Base-by-base conservation (phyloP, 2,888 invertebrate genomes). In the Zygothrica quintamaculata region DNA sequence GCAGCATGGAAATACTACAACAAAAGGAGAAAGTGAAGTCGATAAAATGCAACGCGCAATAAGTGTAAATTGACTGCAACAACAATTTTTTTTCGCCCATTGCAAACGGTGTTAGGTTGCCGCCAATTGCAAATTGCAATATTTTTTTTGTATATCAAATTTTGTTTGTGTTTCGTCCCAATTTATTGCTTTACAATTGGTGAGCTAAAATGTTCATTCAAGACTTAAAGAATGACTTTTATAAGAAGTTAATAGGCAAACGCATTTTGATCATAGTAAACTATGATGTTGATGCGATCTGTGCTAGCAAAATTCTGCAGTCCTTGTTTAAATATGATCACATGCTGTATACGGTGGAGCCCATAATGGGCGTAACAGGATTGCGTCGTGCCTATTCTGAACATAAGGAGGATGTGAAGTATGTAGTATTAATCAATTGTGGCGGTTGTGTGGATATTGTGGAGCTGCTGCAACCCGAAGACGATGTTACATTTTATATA, bases 281-380 rank as follows among this genome's bases (percentile, higher is more conserved):
- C 88, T 96, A 96, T 92, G 99, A 99, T 91, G 95, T 98, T 58
- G 99, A 99, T 92, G 96, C 97, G 40, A 94, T 99, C 78, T 98
- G 98, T 92, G 95, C 98, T 0, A 97, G 96, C 89, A 97, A 95
- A 92, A 98, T 99, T 80, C 92, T 99, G 1, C 98, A 98, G 91
- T 93, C 94, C 48, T 92, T 99, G 59, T 95, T 99, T 78, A 95
- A 95, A 91, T 95, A 95, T 92, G 98, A 98, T 88, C 96, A 97
- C 88, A 94, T 97, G 74, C 92, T 96, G 15, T 98, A 98, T 90
- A 97, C 98, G 0, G 92, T 98, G 57, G 94, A 97, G 9, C 96
- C 98, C 7, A 95, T 98, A 1, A 90, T 91, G 90, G 96, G 96
- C 51, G 91, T 95, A 57, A 93, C 94, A 6, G 97, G 97, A 72